Evolutionary conservation across 2,113 vertebrate genomes (phyloP), one percentile per base, ranked within the genome.

Genomic region (Heterotis niloticus): DNA sequence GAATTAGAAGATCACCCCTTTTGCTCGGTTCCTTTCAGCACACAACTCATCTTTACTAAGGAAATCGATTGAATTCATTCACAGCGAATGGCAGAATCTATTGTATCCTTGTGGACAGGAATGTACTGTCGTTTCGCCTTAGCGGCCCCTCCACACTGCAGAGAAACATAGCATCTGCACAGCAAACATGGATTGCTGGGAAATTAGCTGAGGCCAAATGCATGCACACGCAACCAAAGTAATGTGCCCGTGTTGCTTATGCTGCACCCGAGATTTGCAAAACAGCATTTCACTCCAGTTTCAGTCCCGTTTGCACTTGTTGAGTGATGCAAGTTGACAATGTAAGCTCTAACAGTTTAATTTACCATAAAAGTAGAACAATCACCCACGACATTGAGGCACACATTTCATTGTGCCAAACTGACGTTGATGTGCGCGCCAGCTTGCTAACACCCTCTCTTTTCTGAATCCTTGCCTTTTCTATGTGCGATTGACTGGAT

Each of bases 271-370:
- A 85, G 86, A 85, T 87, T 76, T 18, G 81, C 83, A 86, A 76
- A 86, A 83, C 83, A 78, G 83, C 80, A 85, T 86, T 80, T 83
- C 86, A 75, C 70, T 81, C 82, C 81, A 84, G 83, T 85, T 23
- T 85, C 81, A 84, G 86, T 87, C 84, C 85, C 82, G 86, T 91
- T 91, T 87, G 88, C 81, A 87, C 89, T 90, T 87, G 88, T 88
- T 89, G 94, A 86, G 89, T 86, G 92, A 96, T 98, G 96, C 96
- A 98, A 98, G 96, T 97, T 98, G 96, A 98, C 96, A 98, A 98
- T 95, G 95, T 94, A 90, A 91, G 90, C 90, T 90, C 86, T 91
- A 86, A 86, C 86, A 89, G 85, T 91, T 91, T 92, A 85, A 90
- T 91, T 93, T 93, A 90, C 92, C 88, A 62, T 77, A 77, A n/a